phyloP scores from a whole-genome alignment of 2,888 invertebrate species.

The Limenitis camilla region DNA sequence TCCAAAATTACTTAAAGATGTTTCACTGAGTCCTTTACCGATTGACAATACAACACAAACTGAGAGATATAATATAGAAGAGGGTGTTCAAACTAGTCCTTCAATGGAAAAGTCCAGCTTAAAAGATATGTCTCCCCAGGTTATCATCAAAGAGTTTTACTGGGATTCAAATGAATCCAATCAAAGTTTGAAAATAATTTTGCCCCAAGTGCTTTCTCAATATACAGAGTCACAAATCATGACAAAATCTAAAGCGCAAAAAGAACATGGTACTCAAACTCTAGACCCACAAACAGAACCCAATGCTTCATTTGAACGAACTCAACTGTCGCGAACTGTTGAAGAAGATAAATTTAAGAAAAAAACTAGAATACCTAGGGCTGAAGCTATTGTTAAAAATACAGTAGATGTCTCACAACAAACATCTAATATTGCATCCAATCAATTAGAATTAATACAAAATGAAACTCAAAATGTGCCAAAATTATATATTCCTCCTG shows the following conservation, averaged over 20 bases:
- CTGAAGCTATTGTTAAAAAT: neutral
- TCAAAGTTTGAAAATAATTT: conserved; percentile 7
- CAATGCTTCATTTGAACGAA: neutral
- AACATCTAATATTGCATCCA: neutral
- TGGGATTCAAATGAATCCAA: conserved; percentile 34
- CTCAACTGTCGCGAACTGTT: neutral
- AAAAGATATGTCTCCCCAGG: conserved; percentile 29
- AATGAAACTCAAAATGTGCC: neutral
- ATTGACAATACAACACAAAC: conserved; percentile 15
- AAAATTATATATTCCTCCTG: neutral
- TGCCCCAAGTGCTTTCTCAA: neutral
- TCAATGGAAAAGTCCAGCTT: conserved; percentile 1
- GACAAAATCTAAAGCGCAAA: neutral
- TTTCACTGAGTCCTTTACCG: conserved; percentile 26
- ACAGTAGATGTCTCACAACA: neutral
- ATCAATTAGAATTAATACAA: neutral
- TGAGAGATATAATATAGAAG: neutral
- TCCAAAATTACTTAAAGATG: conserved; percentile 22
- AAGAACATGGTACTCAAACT: neutral
- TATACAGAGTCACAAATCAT: neutral
- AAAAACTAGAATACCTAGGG: neutral
- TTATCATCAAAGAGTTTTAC: conserved; percentile 40
- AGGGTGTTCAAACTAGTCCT: conserved; percentile 8
- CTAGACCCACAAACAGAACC: neutral
- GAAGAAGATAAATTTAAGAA: neutral